Percentiles rank a stretch among this genome's conserved stretches.
phyloP scores from a whole-genome alignment of 2,113 vertebrate species.

The Riparia riparia region DNA sequence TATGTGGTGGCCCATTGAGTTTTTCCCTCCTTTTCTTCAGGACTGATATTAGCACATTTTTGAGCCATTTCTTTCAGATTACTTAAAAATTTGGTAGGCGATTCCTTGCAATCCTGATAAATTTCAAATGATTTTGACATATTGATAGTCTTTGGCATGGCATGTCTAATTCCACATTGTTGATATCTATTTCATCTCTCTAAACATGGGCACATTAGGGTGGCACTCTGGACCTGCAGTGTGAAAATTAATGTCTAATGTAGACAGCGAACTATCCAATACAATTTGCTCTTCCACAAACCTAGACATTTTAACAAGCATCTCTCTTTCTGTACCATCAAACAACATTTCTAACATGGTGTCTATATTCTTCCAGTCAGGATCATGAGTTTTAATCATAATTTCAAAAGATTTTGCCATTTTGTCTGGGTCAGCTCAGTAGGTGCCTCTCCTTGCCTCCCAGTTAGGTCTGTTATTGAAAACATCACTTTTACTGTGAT shows the following conservation, averaged over 20 bases:
- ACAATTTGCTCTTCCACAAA: not conserved
- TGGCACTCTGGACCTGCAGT: accelerated
- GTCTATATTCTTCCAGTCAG: not conserved
- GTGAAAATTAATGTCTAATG: not conserved
- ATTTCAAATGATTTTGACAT: not conserved
- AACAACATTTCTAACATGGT: not conserved
- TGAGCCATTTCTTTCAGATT: not conserved
- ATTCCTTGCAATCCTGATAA: not conserved
- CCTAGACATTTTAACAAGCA: not conserved
- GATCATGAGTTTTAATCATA: not conserved
- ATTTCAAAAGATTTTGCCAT: not conserved
- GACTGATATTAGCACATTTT: not conserved
- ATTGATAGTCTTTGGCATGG: not conserved
- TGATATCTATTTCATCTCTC: not conserved
- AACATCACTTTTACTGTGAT: not conserved
- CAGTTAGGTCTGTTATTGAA: not conserved
- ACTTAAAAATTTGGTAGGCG: not conserved
- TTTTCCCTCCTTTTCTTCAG: not conserved
- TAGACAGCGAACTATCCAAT: not conserved
- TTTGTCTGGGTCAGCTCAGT: not conserved
- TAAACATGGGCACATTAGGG: not conserved
- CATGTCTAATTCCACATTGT: not conserved
- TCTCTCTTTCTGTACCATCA: not conserved
- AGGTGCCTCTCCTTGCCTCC: not conserved
- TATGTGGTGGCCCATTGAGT: no score